These are phyloP conservation scores for Embidobia sp. DNA, from an alignment of 2,888 invertebrate species.

Conservation along the genomic window DNA sequence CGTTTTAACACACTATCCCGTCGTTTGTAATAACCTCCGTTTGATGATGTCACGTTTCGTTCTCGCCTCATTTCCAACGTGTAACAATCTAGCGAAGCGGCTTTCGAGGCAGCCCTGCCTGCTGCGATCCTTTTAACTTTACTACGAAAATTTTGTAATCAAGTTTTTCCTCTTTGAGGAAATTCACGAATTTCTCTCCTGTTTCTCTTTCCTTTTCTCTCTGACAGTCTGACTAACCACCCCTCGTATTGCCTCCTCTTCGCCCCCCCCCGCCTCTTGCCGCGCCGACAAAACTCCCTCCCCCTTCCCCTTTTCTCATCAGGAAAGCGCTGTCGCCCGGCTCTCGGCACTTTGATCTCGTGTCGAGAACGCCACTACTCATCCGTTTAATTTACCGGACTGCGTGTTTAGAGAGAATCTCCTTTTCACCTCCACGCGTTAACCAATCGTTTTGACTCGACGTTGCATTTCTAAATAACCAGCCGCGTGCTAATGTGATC, in stretches of 20 bases:
- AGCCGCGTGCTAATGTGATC: slow-evolving; percentile 5
- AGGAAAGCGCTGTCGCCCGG: slow-evolving; percentile 56
- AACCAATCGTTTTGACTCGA: slow-evolving; percentile 53
- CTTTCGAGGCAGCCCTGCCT: slow-evolving; percentile 58
- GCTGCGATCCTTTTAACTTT: slow-evolving; percentile 75
- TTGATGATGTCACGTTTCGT: slow-evolving; percentile 78
- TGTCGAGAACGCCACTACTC: slow-evolving; percentile 75
- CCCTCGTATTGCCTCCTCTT: slow-evolving; percentile 46
- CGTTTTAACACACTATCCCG: slow-evolving; percentile 76
- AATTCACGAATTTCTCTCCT: slow-evolving; percentile 74
- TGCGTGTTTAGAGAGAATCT: slow-evolving; percentile 76
- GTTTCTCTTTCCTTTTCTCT: slow-evolving; percentile 40
- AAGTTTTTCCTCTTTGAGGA: slow-evolving; percentile 77
- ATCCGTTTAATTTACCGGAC: slow-evolving; percentile 78
- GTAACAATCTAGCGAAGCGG: slow-evolving; percentile 73
- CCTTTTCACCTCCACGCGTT: slow-evolving; percentile 66
- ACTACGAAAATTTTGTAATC: slow-evolving; percentile 78
- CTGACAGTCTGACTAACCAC: slow-evolving; percentile 44
- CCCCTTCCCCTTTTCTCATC: slow-evolving; percentile 44
- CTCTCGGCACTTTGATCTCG: slow-evolving; percentile 76
- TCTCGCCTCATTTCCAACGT: slow-evolving; percentile 78
- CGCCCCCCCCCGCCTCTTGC: slow-evolving; percentile 8
- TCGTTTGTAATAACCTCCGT: slow-evolving; percentile 78
- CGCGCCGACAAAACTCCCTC: no score
- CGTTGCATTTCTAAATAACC: slow-evolving; percentile 51